Evolutionary conservation across 2,113 vertebrate species (phyloP).

Genomic region (Chelonoidis abingdonii): DNA sequence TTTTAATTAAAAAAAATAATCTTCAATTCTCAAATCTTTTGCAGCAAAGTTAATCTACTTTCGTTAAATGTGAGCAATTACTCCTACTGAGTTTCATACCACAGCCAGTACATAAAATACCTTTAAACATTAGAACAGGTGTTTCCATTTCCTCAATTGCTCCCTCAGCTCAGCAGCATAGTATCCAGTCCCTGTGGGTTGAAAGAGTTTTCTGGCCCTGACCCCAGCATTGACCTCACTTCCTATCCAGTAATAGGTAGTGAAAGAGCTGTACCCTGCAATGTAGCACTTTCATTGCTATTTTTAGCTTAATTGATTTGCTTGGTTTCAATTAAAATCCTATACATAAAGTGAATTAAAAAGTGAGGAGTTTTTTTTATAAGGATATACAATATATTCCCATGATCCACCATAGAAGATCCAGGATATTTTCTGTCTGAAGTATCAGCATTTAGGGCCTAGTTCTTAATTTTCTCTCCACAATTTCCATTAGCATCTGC

Average conservation of each 20-base stretch:
- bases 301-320: not conserved
- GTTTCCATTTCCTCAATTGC: slow-evolving; percentile 55
- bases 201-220: slow-evolving; percentile 26
- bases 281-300: not conserved
- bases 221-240: slow-evolving; percentile 60
- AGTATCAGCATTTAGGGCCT: slow-evolving; percentile 68
- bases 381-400: slow-evolving; percentile 40
- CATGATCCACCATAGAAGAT: slow-evolving; percentile 49
- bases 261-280: not conserved
- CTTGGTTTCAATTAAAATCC: slow-evolving; percentile 34
- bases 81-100: slow-evolving; percentile 53
- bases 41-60: slow-evolving; percentile 68
- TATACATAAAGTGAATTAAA: slow-evolving; percentile 13
- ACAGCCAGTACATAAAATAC: slow-evolving; percentile 16
- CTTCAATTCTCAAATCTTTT: slow-evolving; percentile 44
- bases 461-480: slow-evolving; percentile 56
- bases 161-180: slow-evolving; percentile 18
- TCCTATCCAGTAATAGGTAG: slow-evolving; percentile 2
- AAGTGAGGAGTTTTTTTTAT: slow-evolving; percentile 1
- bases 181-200: slow-evolving; percentile 57
- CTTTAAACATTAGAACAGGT: slow-evolving; percentile 45
- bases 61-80: slow-evolving; percentile 55
- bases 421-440: slow-evolving; percentile 70
- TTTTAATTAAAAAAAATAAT: slow-evolving; percentile 39
- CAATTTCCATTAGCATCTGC: slow-evolving; percentile 30